Evolutionary conservation across 2,113 vertebrate genomes (phyloP).

Genomic region (Psilopsiagon aymara): DNA sequence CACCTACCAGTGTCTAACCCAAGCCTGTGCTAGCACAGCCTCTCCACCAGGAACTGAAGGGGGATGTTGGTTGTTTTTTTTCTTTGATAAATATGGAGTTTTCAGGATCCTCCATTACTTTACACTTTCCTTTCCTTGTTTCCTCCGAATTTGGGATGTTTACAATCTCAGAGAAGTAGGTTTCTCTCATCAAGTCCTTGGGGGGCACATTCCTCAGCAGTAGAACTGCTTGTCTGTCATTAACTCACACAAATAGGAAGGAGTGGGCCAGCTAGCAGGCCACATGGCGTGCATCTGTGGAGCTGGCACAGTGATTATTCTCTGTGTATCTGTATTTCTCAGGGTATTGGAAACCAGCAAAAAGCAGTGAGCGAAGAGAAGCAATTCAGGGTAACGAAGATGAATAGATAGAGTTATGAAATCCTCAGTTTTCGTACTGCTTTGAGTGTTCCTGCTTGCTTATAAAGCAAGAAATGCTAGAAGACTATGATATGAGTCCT

Average conservation of each 20-base stretch:
- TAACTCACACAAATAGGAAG: accelerated
- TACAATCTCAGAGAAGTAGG: not conserved
- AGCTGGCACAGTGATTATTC: not conserved
- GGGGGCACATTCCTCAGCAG: not conserved
- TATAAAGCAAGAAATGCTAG: not conserved
- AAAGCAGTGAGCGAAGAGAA: not conserved
- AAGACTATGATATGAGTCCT: not conserved
- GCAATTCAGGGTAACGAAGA: not conserved
- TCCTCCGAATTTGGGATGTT: not conserved
- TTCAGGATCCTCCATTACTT: not conserved
- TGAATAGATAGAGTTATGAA: not conserved
- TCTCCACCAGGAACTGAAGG: not conserved
- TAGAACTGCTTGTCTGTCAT: not conserved
- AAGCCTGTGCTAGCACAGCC: not conserved
- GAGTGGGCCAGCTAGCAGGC: not conserved
- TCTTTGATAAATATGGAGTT: not conserved
- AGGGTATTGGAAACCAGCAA: not conserved
- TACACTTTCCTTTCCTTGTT: not conserved
- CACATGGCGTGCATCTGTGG: accelerated
- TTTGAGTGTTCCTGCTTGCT: not conserved
- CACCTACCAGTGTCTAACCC: not conserved
- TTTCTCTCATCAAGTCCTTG: not conserved
- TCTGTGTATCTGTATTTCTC: not conserved
- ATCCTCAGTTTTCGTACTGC: not conserved
- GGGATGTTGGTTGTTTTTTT: accelerated